phyloP scores from a whole-genome alignment of 2,797 vertebrate species.

The Melanotaenia nigrans region DNA sequence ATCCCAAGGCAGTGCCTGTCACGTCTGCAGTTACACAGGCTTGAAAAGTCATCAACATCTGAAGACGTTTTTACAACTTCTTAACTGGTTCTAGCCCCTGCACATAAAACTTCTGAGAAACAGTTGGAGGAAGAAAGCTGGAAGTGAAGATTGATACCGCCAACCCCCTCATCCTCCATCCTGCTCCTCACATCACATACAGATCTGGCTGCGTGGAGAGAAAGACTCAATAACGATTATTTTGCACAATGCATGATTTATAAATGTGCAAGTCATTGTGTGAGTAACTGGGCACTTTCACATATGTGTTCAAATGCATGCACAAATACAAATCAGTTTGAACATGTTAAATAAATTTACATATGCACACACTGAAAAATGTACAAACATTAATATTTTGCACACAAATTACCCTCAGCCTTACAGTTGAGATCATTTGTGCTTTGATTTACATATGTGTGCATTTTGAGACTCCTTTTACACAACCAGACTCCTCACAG shows the following conservation, averaged over 20 bases:
- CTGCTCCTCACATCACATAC: conserved; percentile 28
- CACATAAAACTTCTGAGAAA: conserved; percentile 81
- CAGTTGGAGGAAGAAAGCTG: conserved; percentile 54
- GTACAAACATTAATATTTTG: too few relatives aligned
- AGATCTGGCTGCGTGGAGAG: conserved; percentile 39
- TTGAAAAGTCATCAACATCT: conserved; percentile 82
- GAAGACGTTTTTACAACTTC: conserved; percentile 77
- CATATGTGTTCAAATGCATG: not conserved
- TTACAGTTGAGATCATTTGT: too few relatives aligned
- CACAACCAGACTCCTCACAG: too few relatives aligned
- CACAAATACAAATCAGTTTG: too few relatives aligned
- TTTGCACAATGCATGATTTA: not conserved
- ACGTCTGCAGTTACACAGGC: conserved; percentile 66
- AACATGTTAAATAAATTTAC: too few relatives aligned
- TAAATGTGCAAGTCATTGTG: too few relatives aligned
- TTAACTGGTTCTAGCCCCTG: conserved; percentile 72
- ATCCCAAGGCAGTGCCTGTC: conserved; percentile 61
- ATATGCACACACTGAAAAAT: too few relatives aligned
- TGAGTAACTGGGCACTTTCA: too few relatives aligned
- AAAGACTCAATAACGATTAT: not conserved
- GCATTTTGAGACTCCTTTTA: too few relatives aligned
- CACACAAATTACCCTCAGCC: too few relatives aligned
- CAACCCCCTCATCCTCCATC: conserved; percentile 22
- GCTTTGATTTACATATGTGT: too few relatives aligned
- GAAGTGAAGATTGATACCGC: conserved; percentile 54